Base-by-base conservation (phyloP, 2,113 vertebrate species). In the Amazona vittata region DNA sequence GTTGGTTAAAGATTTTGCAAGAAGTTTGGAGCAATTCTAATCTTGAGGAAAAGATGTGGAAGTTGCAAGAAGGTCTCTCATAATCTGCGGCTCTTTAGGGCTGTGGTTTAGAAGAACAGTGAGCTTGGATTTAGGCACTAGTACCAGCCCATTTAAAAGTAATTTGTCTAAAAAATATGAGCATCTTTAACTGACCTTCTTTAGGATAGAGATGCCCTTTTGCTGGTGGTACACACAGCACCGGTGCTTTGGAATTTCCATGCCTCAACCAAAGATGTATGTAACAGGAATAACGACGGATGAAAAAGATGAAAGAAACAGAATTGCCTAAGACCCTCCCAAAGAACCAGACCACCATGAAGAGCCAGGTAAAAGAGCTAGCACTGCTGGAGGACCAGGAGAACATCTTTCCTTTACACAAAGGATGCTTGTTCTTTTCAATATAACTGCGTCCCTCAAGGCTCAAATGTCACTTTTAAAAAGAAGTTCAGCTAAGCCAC, bases 231-330 rank as follows among this genome's bases (percentile, higher is more conserved):
- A 19, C 0, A 7, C 4, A 28, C 29, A 77, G 63, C 39, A 43
- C 3, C 1, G 6, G 13, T 15, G 69, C 37, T 77, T 9, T 39
- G 73, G 29, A 33, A 67, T 5, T 59, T 2, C 76, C 76, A 33
- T 1, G 2, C 17, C 71, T 60, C 9, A 9, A 26, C 43, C 53
- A 76, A 80, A 53, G 62, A 33, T 6, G 5, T 3, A 46, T 0
- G 1, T 10, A 39, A 68, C 21, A 44, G 71, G 29, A 90, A 8
- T 4, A 52, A 69, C 3, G 3, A 19, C 0, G 7, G 63, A 24
- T 10, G 22, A 62, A 74, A 77, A 82, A 44, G 67, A 41, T 12
- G 5, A 17, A 81, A 86, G 28, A 8, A 74, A 12, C 17, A 69
- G 39, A 90, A 92, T 5, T 70, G 39, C 43, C 55, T 16, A 29